These are phyloP conservation scores for Andricus quercusramuli DNA, from an alignment of 2,888 invertebrate species.

Conservation along the genomic window DNA sequence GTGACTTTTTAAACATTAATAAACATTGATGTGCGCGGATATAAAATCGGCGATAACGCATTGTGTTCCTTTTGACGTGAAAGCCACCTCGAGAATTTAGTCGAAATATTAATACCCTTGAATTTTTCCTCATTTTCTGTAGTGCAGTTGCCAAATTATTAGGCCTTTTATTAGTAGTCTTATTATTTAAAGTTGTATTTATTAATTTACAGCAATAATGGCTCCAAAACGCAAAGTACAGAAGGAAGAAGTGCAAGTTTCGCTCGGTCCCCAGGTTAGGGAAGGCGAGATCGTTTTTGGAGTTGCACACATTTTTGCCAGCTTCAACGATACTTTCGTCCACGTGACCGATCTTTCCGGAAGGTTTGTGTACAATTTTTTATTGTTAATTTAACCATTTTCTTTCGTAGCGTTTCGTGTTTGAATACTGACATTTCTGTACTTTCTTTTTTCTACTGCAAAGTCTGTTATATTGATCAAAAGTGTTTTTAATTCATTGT, in stretches of 20 bases:
- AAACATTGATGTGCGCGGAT: constrained; percentile 22
- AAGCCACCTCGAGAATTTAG: background rate
- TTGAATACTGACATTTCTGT: background rate
- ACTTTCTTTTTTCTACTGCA: background rate
- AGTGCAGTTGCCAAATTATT: background rate
- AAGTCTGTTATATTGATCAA: background rate
- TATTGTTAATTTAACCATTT: background rate
- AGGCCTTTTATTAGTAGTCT: constrained; percentile 7
- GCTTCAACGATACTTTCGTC: constrained; percentile 99
- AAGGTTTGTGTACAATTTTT: constrained; percentile 79
- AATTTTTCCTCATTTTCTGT: background rate
- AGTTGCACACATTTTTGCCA: constrained; percentile 99
- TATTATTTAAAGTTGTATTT: constrained; percentile 2
- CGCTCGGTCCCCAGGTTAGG: constrained; percentile 96
- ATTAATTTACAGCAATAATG: constrained; percentile 82
- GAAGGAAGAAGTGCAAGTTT: constrained; percentile 98
- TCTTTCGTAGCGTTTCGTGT: background rate
- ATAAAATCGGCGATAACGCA: constrained; percentile 15
- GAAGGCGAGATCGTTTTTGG: constrained; percentile 99
- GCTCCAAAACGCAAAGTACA: constrained; percentile 98
- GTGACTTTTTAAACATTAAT: background rate
- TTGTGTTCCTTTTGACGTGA: background rate
- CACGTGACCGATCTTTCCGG: constrained; percentile 99
- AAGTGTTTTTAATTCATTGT: background rate
- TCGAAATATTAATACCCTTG: constrained; percentile 2